Evolutionary conservation across 2,888 invertebrate genomes (phyloP).

Genomic region (Clostera curtula): DNA sequence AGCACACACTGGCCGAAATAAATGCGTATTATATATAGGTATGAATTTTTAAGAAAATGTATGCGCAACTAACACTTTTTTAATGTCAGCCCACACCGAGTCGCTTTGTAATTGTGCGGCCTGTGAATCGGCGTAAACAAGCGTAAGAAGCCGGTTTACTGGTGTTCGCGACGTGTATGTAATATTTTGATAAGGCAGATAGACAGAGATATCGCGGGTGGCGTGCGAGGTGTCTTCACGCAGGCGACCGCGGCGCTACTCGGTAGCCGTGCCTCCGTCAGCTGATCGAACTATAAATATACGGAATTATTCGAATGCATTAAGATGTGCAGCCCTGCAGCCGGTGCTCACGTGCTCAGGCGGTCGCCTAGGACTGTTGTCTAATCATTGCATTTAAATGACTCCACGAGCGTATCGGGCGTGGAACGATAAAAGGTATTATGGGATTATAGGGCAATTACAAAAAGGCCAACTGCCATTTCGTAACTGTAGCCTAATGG

Average conservation of each 20-base stretch:
- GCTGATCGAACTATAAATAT: conserved; percentile 73
- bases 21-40: conserved; percentile 1
- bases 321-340: conserved; percentile 16
- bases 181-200: no score
- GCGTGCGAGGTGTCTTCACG: conserved; percentile 16
- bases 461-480: no score
- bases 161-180: conserved; percentile 39
- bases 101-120: conserved; percentile 27
- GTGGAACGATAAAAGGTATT: no score
- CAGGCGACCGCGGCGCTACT: conserved; percentile 9
- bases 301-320: conserved; percentile 56
- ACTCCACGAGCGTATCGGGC: no score
- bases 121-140: conserved; percentile 41
- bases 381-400: neutral
- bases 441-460: no score
- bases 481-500: no score
- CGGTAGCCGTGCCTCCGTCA: conserved; percentile 33
- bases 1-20: conserved; percentile 15
- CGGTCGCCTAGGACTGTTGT: neutral
- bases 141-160: conserved; percentile 38
- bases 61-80: conserved; percentile 13
- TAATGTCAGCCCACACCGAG: conserved; percentile 26
- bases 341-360: neutral
- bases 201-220: conserved; percentile 28
- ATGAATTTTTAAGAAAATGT: conserved; percentile 8